Evolutionary conservation across 2,113 vertebrate species (phyloP).

Genomic region (Scophthalmus maximus): DNA sequence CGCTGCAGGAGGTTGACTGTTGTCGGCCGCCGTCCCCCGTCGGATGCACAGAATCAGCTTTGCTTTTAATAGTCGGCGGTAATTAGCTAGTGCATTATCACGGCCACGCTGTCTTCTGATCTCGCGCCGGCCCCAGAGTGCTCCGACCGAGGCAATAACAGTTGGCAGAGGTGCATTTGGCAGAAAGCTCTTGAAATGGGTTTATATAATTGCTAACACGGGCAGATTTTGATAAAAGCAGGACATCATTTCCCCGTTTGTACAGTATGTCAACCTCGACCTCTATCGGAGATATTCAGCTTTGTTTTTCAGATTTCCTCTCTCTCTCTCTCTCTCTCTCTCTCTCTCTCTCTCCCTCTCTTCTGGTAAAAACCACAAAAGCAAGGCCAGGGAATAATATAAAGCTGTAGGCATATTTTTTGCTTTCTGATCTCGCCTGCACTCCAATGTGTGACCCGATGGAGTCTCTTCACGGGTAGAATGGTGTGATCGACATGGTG

Average conservation of each 20-base stretch:
- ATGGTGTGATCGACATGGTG: no score
- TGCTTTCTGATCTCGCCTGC: background rate
- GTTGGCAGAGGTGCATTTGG: constrained; percentile 14
- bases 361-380: background rate
- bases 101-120: constrained; percentile 31
- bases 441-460: constrained; percentile 28
- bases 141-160: constrained; percentile 22
- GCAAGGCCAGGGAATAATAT: background rate
- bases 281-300: background rate
- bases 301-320: constrained; percentile 5
- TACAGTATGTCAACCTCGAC: background rate
- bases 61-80: constrained; percentile 16
- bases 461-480: constrained; percentile 36
- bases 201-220: constrained; percentile 11
- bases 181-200: background rate
- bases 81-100: constrained; percentile 24
- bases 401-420: background rate
- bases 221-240: background rate
- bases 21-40: background rate
- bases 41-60: constrained; percentile 9
- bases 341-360: background rate
- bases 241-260: background rate
- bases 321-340: background rate
- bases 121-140: background rate
- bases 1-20: constrained; percentile 8